Evolutionary conservation across 2,113 vertebrate genomes (phyloP).

Genomic region (Pogonocichla stellata): DNA sequence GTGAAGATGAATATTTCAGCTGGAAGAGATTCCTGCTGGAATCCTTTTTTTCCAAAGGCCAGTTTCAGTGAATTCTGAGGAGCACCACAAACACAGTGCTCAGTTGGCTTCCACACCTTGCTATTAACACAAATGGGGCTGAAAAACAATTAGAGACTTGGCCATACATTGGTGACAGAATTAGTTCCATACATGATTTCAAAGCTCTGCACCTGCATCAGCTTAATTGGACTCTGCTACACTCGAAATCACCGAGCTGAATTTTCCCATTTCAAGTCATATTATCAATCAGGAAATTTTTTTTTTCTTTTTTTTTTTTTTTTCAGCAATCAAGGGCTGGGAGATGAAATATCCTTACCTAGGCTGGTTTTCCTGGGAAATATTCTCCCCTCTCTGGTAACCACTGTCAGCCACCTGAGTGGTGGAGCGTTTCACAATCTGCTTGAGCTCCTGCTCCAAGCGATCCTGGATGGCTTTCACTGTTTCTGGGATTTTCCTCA

Average conservation of each 20-base stretch:
- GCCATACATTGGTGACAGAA: background rate
- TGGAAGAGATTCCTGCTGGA: background rate
- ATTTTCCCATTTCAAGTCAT: background rate
- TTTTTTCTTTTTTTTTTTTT: background rate
- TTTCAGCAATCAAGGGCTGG: background rate
- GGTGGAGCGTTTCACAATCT: conserved; percentile 95
- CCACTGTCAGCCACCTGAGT: conserved; percentile 94
- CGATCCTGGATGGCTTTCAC: conserved; percentile 96
- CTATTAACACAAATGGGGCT: background rate
- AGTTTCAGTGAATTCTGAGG: background rate
- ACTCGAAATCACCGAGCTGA: background rate
- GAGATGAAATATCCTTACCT: conserved; percentile 70
- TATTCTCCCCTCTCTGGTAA: conserved; percentile 91
- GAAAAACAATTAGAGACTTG: background rate
- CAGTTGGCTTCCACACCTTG: background rate
- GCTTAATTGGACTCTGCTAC: background rate
- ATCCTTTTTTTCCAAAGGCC: background rate
- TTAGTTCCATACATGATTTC: background rate
- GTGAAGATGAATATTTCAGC: background rate
- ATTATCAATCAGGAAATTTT: background rate
- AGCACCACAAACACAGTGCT: background rate
- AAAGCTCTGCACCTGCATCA: background rate
- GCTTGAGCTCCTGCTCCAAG: conserved; percentile 93
- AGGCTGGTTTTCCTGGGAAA: conserved; percentile 90
- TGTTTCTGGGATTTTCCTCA: conserved; percentile 93